Base-by-base conservation (phyloP, 2,113 vertebrate genomes). In the Corydoras maculifer region DNA sequence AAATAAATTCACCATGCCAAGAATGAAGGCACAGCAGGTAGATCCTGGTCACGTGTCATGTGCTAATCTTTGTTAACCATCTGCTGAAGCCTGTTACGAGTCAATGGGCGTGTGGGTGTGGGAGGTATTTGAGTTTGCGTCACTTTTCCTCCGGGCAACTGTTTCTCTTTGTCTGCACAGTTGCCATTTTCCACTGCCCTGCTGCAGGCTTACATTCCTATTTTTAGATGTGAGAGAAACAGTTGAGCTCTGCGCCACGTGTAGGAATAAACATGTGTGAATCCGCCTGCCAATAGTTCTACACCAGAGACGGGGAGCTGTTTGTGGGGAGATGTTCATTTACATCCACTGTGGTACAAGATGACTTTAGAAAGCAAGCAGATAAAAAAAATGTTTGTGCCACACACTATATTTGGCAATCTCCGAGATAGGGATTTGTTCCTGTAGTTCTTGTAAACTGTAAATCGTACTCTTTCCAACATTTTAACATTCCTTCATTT, bases 41-140 rank as follows among this genome's bases (percentile, higher is more conserved):
- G 82, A 82, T 72, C 70, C 72, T 75, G 78, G 79, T 84, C 82
- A 71, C 78, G 82, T 85, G 81, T 85, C 80, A 70, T 67, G 1
- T 53, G 75, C 80, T 89, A 86, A 89, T 88, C 85, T 84, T 81
- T 13, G 5, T 76, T 82, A 82, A 73, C 87, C 87, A 86, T 88
- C 86, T 87, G 87, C 74, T 76, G 80, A 61, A 77, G 76, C 78
- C 51, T 68, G 72, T 69, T 75, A 68, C 75, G 64, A 75, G 82
- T 84, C 77, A 77, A 70, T 68, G 76, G 74, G 78, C 63, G 51
- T 74, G 58, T 65, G 60, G 31, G 10, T 74, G 71, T 65, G 63
- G 25, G 75, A 43, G 50, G 59, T 29, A 12, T 62, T 51, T 18
- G n/a, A 25, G 65, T 65, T 74, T 77, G 79, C 80, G 68, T 86